phyloP scores from a whole-genome alignment of 2,113 vertebrate genomes.

The Passer montanus region DNA sequence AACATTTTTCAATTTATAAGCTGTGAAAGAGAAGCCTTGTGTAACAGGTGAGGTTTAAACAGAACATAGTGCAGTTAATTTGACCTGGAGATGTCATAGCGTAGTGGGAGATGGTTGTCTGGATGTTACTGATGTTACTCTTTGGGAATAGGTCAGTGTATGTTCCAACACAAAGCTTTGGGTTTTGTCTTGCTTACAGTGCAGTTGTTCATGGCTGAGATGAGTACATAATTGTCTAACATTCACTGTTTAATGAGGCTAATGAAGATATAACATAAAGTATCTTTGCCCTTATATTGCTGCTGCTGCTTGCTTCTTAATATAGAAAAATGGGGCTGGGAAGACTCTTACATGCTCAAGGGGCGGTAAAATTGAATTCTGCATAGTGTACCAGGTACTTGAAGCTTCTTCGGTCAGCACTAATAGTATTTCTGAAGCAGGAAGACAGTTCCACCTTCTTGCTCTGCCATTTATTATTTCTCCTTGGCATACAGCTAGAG shows the following conservation, averaged over 20 bases:
- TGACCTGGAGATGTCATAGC: background rate
- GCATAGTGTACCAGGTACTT: fast-evolving
- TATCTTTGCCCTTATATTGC: background rate
- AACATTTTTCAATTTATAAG: background rate
- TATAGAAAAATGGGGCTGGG: background rate
- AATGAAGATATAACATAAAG: background rate
- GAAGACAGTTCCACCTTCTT: background rate
- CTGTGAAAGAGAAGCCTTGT: background rate
- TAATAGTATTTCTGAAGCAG: background rate
- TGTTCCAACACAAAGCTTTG: background rate
- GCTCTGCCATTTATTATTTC: background rate
- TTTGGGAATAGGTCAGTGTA: background rate
- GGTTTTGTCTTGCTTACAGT: background rate
- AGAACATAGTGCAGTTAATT: background rate
- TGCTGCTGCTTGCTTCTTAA: background rate
- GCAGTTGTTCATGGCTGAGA: background rate
- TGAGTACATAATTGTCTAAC: background rate
- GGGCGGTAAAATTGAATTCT: background rate
- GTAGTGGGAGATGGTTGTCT: background rate
- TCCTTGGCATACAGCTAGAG: background rate
- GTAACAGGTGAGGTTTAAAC: background rate
- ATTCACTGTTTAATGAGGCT: background rate
- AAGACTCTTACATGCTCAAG: background rate
- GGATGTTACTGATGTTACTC: background rate
- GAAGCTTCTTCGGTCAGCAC: background rate